These are phyloP conservation scores for Branchellion lobata DNA, from an alignment of 2,888 invertebrate genomes.

Conservation along the genomic window DNA sequence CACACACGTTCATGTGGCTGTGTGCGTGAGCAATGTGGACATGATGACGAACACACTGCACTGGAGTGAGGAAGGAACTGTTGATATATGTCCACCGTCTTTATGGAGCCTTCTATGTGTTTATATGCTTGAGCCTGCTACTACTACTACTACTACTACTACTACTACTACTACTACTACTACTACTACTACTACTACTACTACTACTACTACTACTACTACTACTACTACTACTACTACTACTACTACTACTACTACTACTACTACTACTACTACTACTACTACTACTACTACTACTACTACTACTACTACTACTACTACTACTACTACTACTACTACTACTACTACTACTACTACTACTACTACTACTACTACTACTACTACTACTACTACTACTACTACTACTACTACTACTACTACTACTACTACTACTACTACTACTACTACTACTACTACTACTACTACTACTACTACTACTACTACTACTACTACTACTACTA, in stretches of 20 bases:
- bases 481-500: not conserved
- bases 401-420: not conserved
- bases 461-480: not conserved
- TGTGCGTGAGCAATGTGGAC: no score
- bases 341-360: no score
- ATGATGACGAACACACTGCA: no score
- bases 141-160: conserved; percentile 34
- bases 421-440: not conserved
- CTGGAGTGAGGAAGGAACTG: no score
- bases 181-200: conserved; percentile 34
- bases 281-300: conserved; percentile 32
- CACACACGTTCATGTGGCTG: no score
- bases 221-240: conserved; percentile 33
- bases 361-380: no score
- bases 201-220: conserved; percentile 34
- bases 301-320: conserved; percentile 30
- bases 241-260: conserved; percentile 34
- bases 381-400: no score
- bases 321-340: no score
- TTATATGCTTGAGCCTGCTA: not conserved
- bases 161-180: conserved; percentile 34
- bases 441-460: not conserved
- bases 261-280: conserved; percentile 33
- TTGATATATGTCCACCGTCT: no score
- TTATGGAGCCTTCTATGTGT: no score